These are phyloP conservation scores for Gymnocheta viridis DNA, from an alignment of 2,888 invertebrate genomes.

Conservation along the genomic window DNA sequence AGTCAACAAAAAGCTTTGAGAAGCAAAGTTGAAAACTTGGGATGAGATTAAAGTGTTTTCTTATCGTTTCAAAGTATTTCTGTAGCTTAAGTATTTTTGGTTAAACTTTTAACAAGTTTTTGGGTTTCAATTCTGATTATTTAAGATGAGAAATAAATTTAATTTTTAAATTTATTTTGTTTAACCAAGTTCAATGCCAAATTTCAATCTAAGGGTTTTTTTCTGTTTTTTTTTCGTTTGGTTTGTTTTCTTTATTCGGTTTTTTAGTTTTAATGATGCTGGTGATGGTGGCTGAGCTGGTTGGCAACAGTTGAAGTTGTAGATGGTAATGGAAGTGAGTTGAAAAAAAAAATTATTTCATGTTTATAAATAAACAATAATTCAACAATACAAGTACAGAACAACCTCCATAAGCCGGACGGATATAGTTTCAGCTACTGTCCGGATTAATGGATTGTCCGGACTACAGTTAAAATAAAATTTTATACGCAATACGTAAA, in stretches of 20 bases:
- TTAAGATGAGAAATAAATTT: too few relatives aligned
- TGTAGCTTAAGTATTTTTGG: conserved; percentile 19
- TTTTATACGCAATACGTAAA: too few relatives aligned
- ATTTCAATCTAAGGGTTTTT: conserved; percentile 18
- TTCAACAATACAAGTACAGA: too few relatives aligned
- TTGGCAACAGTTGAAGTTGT: too few relatives aligned
- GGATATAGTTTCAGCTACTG: too few relatives aligned
- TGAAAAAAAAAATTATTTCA: conserved; percentile 37
- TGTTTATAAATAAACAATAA: neutral
- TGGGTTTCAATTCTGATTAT: neutral
- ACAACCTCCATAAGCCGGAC: too few relatives aligned
- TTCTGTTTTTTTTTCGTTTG: neutral
- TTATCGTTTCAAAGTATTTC: conserved; percentile 43
- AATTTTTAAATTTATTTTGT: neutral
- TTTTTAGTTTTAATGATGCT: neutral
- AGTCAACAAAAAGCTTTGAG: conserved; percentile 10
- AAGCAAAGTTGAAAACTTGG: neutral
- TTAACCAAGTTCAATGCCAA: conserved; percentile 57
- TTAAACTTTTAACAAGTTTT: conserved; percentile 21
- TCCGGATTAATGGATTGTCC: too few relatives aligned
- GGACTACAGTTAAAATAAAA: too few relatives aligned
- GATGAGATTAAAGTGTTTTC: conserved; percentile 30
- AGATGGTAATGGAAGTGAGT: neutral
- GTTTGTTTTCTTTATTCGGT: neutral
- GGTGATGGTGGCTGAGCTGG: conserved; percentile 3